Percentiles rank a stretch among this genome's conserved stretches.
Evolutionary conservation across 2,888 invertebrate genomes (phyloP).

Genomic region (Polydesmus complanatus): DNA sequence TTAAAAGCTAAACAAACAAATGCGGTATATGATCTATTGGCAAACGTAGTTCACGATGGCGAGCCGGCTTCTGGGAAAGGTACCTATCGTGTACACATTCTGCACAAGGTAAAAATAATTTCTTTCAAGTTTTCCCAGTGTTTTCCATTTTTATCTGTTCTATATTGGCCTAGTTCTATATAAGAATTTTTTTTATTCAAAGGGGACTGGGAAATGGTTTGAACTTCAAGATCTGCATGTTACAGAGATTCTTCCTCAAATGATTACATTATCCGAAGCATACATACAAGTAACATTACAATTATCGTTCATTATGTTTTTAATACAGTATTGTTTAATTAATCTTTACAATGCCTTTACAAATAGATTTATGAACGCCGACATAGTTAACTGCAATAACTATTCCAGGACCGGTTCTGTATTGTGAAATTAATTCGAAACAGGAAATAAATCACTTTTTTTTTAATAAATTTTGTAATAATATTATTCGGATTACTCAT

Average conservation of each 20-base stretch:
- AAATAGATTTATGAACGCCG: neutral
- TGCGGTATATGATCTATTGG: conserved; percentile 92
- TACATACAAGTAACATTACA: conserved; percentile 65
- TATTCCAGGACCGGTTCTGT: too few species aligned
- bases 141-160: neutral
- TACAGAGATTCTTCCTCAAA: conserved; percentile 93
- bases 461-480: too few species aligned
- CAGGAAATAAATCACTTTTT: too few species aligned
- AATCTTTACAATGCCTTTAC: neutral
- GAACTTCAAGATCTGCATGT: conserved; percentile 93
- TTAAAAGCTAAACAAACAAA: conserved; percentile 56
- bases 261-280: conserved; percentile 97
- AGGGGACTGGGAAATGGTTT: conserved; percentile 72
- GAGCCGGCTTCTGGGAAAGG: conserved; percentile 70
- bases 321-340: neutral
- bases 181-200: too few species aligned
- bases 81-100: conserved; percentile 82
- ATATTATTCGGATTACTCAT: too few species aligned
- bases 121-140: too few species aligned
- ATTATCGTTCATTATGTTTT: neutral
- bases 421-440: too few species aligned
- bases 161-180: too few species aligned
- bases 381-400: neutral
- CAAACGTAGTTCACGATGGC: conserved; percentile 97
- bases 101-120: conserved; percentile 50